phyloP scores from a whole-genome alignment of 2,797 vertebrate species.

The Gobio occitaniae region DNA sequence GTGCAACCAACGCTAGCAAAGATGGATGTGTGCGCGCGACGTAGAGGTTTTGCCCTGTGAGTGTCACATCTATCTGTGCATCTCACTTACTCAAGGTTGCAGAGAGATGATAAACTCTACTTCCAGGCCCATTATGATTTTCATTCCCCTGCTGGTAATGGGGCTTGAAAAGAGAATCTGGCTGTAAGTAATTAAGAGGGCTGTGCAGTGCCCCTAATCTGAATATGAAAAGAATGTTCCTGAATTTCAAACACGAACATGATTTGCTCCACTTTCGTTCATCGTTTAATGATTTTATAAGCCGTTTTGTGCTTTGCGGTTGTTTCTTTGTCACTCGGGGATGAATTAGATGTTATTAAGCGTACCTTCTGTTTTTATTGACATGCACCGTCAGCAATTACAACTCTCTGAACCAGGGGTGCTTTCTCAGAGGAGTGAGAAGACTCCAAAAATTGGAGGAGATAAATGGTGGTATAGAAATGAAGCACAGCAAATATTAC shows the following conservation, averaged over 20 bases:
- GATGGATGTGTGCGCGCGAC: background rate
- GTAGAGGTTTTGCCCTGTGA: conserved; percentile 10
- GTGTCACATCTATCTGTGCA: conserved; percentile 43
- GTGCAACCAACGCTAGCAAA: background rate
- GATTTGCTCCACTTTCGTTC: conserved; percentile 38
- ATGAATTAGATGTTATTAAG: conserved; percentile 30
- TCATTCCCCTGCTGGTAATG: conserved; percentile 56
- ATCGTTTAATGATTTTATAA: conserved; percentile 38
- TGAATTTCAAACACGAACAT: conserved; percentile 40
- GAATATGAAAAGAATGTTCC: conserved; percentile 39
- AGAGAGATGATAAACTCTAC: conserved; percentile 57
- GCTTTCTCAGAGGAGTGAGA: background rate
- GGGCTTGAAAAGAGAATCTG: conserved; percentile 62
- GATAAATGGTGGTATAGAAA: background rate
- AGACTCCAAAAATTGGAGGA: background rate
- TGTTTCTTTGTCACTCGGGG: conserved; percentile 14
- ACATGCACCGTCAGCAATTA: conserved; percentile 15
- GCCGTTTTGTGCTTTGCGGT: conserved; percentile 12
- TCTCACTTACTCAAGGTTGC: conserved; percentile 50
- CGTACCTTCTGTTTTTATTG: conserved; percentile 17
- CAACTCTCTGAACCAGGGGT: background rate
- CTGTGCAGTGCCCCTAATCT: conserved; percentile 37
- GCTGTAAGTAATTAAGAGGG: conserved; percentile 61
- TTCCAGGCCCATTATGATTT: conserved; percentile 60
- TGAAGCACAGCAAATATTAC: background rate